Evolutionary conservation across 2,113 vertebrate species (phyloP), one percentile per base, ranked within the genome.

Genomic region (Platysteira castanea): DNA sequence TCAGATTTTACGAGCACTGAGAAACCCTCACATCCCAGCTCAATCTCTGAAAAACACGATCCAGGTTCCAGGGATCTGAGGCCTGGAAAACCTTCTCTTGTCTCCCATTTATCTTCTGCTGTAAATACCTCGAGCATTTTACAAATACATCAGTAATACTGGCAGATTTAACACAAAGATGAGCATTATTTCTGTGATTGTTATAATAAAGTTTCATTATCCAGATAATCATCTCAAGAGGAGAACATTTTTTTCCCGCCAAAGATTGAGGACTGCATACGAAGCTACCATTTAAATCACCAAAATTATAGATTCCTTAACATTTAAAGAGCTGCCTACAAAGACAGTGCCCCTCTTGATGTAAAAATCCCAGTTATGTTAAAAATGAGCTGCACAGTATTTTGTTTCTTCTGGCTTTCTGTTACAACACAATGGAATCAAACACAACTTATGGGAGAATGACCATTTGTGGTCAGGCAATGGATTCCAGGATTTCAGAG

Each of bases 401-500:
- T 96, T 89, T 89, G 88, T 86, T 91, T 97, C 95, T 95, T 96
- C 73, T 96, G 86, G 20, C 87, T 96, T 94, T 96, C 90, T 95
- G 84, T 84, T 92, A 84, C 81, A 95, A 82, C 92, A 98, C 96
- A 96, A 97, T 95, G 88, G 95, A 96, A 94, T 97, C 87, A 97
- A 97, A 96, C 92, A 97, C 79, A 91, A 39, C 95, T 96, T 92
- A 95, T 47, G 96, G 97, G 93, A 97, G 97, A 97, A 98, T 97
- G 97, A 98, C 95, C 97, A 98, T 95, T 94, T 97, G 97, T 97
- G 98, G 97, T 97, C 97, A 97, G 71, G 89, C 96, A 97, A 64
- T 50, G 92, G 96, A 96, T 83, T 93, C 76, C 85, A 95, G 74
- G 84, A 93, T 97, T 97, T 92, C 63, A 87, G 93, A 80, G 90